These are phyloP conservation scores for Empidonax traillii DNA, from an alignment of 2,113 vertebrate genomes.

Conservation along the genomic window DNA sequence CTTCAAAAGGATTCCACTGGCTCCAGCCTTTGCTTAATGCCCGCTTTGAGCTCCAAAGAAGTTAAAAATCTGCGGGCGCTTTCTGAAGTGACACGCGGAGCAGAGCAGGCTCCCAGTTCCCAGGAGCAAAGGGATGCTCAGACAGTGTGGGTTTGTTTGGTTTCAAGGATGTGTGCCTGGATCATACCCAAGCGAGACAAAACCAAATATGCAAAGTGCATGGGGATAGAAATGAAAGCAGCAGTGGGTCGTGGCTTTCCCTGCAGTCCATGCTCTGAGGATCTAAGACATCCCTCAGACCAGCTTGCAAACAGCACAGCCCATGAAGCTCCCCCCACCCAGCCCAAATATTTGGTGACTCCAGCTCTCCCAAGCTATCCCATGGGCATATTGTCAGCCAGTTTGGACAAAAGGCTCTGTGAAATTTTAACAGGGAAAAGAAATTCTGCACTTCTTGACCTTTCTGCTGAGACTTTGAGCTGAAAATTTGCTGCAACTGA, in stretches of 20 bases:
- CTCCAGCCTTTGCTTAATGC: conserved; percentile 30
- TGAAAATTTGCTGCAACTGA: background rate
- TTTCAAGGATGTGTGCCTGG: background rate
- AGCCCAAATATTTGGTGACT: background rate
- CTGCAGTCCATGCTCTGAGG: background rate
- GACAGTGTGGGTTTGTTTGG: background rate
- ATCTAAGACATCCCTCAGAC: background rate
- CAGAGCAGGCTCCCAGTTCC: background rate
- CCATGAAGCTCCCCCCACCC: background rate
- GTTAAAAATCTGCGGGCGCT: background rate
- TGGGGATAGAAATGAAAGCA: background rate
- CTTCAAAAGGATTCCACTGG: conserved; percentile 43
- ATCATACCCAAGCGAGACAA: background rate
- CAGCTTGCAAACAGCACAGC: background rate
- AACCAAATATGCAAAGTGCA: conserved; percentile 26
- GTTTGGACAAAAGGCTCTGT: background rate
- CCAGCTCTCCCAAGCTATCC: background rate
- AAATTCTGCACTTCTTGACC: background rate
- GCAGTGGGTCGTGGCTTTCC: background rate
- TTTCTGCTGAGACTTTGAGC: background rate
- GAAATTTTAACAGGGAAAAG: background rate
- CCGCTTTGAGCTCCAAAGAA: background rate
- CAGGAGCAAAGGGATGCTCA: background rate
- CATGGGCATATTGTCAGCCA: background rate
- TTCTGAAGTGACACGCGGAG: background rate